Percentiles rank a stretch among this genome's conserved stretches.
phyloP scores from a whole-genome alignment of 2,797 vertebrate genomes.

The Apogon talboti region DNA sequence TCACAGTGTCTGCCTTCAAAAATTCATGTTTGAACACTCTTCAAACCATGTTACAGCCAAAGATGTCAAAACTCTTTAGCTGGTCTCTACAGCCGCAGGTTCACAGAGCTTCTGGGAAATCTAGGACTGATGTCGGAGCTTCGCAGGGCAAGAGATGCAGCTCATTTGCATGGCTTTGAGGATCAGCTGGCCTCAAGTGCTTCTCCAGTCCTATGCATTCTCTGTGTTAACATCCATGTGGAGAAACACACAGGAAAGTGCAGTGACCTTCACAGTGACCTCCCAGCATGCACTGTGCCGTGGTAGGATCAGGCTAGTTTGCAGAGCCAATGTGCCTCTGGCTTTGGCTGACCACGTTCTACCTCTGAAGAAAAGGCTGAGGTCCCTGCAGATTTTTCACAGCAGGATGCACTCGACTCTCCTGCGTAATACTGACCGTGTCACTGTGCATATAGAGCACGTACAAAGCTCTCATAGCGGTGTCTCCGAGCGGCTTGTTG shows the following conservation, averaged over 20 bases:
- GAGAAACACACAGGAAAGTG: constrained; percentile 41
- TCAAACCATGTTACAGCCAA: background rate
- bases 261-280: constrained; percentile 69
- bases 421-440: constrained; percentile 30
- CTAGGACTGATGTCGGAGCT: constrained; percentile 1
- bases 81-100: constrained; percentile 22
- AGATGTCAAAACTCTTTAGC: constrained; percentile 2
- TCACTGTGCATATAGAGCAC: constrained; percentile 28
- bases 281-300: constrained; percentile 56
- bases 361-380: constrained; percentile 51
- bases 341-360: constrained; percentile 58
- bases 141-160: constrained; percentile 18
- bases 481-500: constrained; percentile 39
- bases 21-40: background rate
- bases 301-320: constrained; percentile 37
- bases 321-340: constrained; percentile 51
- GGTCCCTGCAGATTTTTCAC: constrained; percentile 53
- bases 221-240: constrained; percentile 42
- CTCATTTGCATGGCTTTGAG: constrained; percentile 37
- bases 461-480: constrained; percentile 37
- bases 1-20: background rate
- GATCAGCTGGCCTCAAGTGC: constrained; percentile 24
- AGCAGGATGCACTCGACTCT: constrained; percentile 41
- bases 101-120: constrained; percentile 7
- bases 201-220: constrained; percentile 29